Evolutionary conservation across 2,888 invertebrate species (phyloP).

Genomic region (Neoaliturus tenellus): DNA sequence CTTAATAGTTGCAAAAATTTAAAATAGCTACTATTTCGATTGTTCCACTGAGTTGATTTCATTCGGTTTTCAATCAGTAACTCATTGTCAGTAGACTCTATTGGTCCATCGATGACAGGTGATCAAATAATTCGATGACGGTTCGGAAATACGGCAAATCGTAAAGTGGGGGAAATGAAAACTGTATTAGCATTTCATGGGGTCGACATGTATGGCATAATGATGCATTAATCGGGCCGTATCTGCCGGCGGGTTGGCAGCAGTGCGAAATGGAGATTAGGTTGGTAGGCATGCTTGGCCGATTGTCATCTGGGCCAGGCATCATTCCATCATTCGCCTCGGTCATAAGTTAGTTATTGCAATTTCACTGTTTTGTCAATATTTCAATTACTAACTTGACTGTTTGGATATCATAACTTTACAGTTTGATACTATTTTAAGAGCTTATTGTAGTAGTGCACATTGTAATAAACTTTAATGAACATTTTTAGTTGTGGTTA

Average conservation of each 20-base stretch:
- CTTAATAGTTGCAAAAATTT: too few species aligned
- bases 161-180: constrained; percentile 24
- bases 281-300: neutral
- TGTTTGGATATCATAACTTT: neutral
- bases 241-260: neutral
- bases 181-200: constrained; percentile 33
- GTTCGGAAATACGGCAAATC: constrained; percentile 16
- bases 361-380: neutral
- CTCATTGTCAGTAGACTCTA: neutral
- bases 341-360: neutral
- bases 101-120: neutral
- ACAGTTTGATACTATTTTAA: neutral
- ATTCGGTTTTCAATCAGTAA: neutral
- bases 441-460: too few species aligned
- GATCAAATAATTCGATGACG: constrained; percentile 12
- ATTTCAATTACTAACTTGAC: neutral
- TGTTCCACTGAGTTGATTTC: neutral
- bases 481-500: too few species aligned
- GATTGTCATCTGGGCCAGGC: neutral
- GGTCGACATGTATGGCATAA: constrained; percentile 19
- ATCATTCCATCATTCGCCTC: neutral
- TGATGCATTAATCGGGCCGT: constrained; percentile 1
- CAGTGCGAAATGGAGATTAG: constrained; percentile 21
- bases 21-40: too few species aligned
- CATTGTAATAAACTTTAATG: too few species aligned